These are phyloP conservation scores for Dasypus novemcinctus DNA, from an alignment of 2,113 vertebrate genomes.

Conservation along the genomic window DNA sequence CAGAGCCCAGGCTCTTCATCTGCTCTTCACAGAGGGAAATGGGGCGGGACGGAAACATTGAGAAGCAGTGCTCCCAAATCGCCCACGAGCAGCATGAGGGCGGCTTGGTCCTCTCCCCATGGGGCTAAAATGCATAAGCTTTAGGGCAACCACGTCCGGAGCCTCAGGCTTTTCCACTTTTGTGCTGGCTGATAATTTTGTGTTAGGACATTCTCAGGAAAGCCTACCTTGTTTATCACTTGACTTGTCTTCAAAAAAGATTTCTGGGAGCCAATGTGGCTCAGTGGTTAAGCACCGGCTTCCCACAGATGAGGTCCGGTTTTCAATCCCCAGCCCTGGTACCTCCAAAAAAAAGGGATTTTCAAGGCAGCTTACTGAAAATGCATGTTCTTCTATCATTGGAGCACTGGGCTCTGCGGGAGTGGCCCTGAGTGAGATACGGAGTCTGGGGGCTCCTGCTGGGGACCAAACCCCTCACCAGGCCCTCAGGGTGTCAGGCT, in stretches of 20 bases:
- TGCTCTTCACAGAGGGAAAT: not conserved
- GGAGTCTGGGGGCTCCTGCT: not conserved
- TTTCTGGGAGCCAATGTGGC: too few species aligned
- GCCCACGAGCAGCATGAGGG: not conserved
- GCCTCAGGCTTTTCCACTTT: not conserved
- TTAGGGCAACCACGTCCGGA: not conserved
- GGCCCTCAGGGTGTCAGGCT: not conserved
- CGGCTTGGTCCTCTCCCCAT: not conserved
- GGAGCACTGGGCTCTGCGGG: not conserved
- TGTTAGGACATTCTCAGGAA: not conserved
- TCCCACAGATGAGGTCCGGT: too few species aligned
- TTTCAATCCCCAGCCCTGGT: too few species aligned
- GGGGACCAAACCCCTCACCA: not conserved
- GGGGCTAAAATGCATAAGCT: fast-evolving
- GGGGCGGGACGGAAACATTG: not conserved
- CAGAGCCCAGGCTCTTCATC: fast-evolving
- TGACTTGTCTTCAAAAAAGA: not conserved
- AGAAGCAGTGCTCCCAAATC: not conserved
- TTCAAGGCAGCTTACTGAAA: not conserved
- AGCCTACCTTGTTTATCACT: not conserved
- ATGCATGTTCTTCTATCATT: not conserved
- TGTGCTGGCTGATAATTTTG: not conserved
- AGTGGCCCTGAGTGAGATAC: not conserved
- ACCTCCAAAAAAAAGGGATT: not conserved
- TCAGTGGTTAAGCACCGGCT: too few species aligned